A percentile compares a stretch with the other conserved stretches of the same genome.
These are phyloP conservation scores for Tachycineta bicolor DNA, from an alignment of 2,113 vertebrate species.

Conservation along the genomic window DNA sequence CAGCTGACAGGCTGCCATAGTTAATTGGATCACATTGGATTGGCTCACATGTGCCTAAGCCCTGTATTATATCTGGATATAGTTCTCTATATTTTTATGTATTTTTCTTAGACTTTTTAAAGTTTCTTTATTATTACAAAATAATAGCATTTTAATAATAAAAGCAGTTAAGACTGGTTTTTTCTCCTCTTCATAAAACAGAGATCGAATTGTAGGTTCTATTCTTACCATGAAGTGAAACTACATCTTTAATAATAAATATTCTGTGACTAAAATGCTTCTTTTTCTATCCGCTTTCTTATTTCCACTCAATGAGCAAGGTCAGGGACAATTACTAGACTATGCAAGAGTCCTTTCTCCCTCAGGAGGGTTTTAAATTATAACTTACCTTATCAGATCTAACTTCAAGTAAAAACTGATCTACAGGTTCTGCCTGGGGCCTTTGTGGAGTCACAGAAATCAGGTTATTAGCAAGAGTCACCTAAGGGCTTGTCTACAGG, in stretches of 20 bases:
- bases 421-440: neutral
- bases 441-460: neutral
- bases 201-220: neutral
- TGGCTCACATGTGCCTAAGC: neutral
- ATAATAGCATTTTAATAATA: neutral
- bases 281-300: neutral
- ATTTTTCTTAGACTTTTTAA: neutral
- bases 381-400: slow-evolving; percentile 1
- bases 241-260: neutral
- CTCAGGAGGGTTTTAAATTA: neutral
- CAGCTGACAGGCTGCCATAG: slow-evolving; percentile 6
- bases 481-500: neutral
- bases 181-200: neutral
- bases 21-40: neutral
- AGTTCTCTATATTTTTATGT: neutral
- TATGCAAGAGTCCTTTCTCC: neutral
- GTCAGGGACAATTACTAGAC: slow-evolving; percentile 1
- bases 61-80: neutral
- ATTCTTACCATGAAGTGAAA: neutral
- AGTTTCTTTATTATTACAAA: neutral
- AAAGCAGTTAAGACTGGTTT: neutral
- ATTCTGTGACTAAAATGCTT: neutral
- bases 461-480: neutral
- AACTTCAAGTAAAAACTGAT: slow-evolving; percentile 34
- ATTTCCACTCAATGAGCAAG: slow-evolving; percentile 14